Conservation (phyloP, 2,797 vertebrate genomes). For the Sebastes itinus region DNA sequence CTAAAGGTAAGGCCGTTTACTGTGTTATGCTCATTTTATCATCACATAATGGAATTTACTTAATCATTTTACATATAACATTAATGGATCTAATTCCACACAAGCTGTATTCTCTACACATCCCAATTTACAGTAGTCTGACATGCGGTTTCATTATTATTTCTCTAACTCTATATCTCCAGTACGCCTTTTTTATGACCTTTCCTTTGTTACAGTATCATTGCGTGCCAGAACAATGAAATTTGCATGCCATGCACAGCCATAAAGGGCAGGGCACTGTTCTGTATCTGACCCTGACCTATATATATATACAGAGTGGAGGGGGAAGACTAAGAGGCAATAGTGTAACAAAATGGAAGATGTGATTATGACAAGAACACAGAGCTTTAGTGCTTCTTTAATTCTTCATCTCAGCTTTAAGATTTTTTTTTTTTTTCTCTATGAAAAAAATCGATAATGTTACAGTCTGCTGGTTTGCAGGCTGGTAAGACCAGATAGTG, state of each 20-base stretch:
- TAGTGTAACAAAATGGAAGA: neutral
- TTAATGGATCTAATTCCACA: neutral
- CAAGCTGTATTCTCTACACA: neutral
- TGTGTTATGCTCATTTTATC: neutral
- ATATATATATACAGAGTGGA: neutral
- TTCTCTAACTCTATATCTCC: neutral
- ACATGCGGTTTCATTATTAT: neutral
- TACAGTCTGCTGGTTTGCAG: slow-evolving; percentile 17
- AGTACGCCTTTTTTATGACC: neutral
- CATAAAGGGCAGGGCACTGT: neutral
- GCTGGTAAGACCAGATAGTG: slow-evolving; percentile 27
- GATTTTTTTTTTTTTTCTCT: neutral
- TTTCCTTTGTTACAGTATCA: neutral
- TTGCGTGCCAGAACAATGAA: neutral
- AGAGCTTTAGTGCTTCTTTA: neutral
- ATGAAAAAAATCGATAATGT: slow-evolving; percentile 6
- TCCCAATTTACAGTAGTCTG: neutral
- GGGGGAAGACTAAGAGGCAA: neutral
- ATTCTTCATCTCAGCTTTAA: neutral
- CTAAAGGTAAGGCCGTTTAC: neutral
- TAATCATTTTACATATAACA: neutral
- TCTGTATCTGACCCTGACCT: neutral
- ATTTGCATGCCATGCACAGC: neutral
- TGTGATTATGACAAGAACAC: neutral
- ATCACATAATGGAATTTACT: neutral